phyloP scores from a whole-genome alignment of 1,140 invertebrate species.

The Orchestia grillus region DNA sequence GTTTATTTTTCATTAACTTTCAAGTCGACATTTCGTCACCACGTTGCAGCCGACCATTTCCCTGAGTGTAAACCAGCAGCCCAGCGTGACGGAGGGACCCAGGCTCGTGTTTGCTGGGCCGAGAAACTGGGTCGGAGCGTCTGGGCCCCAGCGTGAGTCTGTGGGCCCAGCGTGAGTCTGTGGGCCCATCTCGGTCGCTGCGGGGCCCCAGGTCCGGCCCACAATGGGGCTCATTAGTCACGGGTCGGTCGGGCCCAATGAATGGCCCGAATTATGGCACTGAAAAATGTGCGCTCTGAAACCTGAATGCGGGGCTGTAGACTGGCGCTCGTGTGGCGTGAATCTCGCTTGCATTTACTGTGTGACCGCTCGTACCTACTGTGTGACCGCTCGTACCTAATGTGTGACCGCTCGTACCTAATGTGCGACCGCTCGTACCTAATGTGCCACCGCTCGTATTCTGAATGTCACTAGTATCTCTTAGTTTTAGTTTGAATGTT shows the following conservation, averaged over 20 bases:
- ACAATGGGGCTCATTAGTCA: not conserved
- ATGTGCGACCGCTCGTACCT: too few relatives aligned
- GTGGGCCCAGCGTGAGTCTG: not conserved
- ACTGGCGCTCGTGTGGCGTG: too few relatives aligned
- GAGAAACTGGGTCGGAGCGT: not conserved
- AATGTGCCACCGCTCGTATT: too few relatives aligned
- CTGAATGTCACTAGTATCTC: too few relatives aligned
- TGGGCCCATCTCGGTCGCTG: not conserved
- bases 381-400: not conserved
- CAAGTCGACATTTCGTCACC: too few relatives aligned
- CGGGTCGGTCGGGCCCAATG: not conserved
- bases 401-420: too few relatives aligned
- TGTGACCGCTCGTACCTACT: not conserved
- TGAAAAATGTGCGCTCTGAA: not conserved
- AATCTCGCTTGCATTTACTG: not conserved
- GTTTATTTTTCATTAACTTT: too few relatives aligned
- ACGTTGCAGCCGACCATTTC: too few relatives aligned
- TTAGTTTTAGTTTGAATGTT: too few relatives aligned
- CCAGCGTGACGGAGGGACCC: too few relatives aligned
- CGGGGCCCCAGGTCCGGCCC: too few relatives aligned
- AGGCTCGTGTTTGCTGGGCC: not conserved
- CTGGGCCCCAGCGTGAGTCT: not conserved
- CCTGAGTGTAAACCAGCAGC: too few relatives aligned
- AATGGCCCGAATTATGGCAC: not conserved
- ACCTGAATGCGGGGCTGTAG: not conserved